A percentile compares a stretch with the other conserved stretches of the same genome.
phyloP scores from a whole-genome alignment of 2,888 invertebrate species.

The Zootermopsis nevadensis region DNA sequence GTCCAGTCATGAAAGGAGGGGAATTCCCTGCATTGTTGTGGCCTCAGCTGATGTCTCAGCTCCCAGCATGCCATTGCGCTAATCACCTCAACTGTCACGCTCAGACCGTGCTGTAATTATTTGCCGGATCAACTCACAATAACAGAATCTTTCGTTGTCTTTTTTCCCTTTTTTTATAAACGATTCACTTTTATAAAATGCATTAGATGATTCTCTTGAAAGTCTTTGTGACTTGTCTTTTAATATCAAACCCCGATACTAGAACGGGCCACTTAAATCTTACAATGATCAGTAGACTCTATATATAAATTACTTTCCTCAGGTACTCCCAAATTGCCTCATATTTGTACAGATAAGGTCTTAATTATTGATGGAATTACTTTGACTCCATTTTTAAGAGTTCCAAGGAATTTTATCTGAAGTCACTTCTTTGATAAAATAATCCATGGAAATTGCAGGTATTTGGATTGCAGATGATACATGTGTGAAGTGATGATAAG shows the following conservation, averaged over 20 bases:
- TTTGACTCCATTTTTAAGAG: no score
- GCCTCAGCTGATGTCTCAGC: constrained; percentile 28
- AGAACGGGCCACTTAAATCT: neutral
- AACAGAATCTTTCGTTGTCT: neutral
- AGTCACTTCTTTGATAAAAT: no score
- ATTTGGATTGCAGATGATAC: no score
- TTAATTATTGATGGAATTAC: no score
- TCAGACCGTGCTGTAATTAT: constrained; percentile 36
- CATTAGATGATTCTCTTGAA: neutral
- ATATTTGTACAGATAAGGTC: no score
- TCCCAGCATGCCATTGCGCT: constrained; percentile 42
- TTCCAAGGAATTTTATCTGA: no score
- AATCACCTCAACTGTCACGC: constrained; percentile 47
- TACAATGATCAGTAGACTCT: neutral
- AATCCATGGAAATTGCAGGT: no score
- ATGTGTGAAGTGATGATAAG: no score
- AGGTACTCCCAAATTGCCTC: no score
- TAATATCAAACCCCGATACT: neutral
- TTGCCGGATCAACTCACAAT: constrained; percentile 43
- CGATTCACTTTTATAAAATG: constrained; percentile 7
- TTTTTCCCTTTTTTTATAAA: neutral
- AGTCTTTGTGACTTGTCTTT: neutral
- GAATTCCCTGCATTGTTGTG: constrained; percentile 18
- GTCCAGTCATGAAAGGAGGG: constrained; percentile 14
- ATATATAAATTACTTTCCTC: no score